Percentiles rank a stretch among this genome's conserved stretches.
Evolutionary conservation across 2,888 invertebrate species (phyloP).

Genomic region (Apodemia mormo): DNA sequence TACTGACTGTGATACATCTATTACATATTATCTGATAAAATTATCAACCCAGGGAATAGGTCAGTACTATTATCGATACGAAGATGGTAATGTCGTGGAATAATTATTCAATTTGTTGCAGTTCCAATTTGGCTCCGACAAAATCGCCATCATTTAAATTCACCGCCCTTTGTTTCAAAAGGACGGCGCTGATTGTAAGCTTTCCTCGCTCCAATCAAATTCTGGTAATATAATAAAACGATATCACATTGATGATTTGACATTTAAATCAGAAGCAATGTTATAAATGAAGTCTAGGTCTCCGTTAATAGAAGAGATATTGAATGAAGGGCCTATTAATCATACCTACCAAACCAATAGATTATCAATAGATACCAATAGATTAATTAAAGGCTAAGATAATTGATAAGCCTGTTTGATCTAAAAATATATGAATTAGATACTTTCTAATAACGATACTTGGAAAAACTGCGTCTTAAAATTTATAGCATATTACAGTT

Average conservation of each 20-base stretch:
- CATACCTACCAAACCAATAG: not conserved
- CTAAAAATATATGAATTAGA: too few relatives aligned
- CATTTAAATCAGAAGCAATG: not conserved
- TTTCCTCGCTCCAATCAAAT: slow-evolving; percentile 41
- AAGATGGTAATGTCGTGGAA: slow-evolving; percentile 36
- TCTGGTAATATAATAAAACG: slow-evolving; percentile 33
- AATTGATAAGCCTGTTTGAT: too few relatives aligned
- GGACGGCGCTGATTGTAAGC: slow-evolving; percentile 48
- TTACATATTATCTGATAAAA: too few relatives aligned
- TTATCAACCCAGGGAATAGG: not conserved
- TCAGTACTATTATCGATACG: slow-evolving; percentile 18
- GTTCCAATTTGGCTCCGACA: slow-evolving; percentile 47
- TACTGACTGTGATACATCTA: too few relatives aligned
- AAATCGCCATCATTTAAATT: slow-evolving; percentile 59
- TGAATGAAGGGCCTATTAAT: not conserved
- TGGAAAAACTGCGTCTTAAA: too few relatives aligned
- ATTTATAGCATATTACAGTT: too few relatives aligned
- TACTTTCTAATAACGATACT: too few relatives aligned
- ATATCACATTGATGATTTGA: slow-evolving; percentile 8
- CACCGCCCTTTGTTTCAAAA: slow-evolving; percentile 48
- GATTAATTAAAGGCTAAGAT: not conserved
- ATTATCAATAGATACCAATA: too few relatives aligned
- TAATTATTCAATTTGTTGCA: slow-evolving; percentile 75
- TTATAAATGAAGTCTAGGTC: slow-evolving; percentile 1
- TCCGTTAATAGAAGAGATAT: not conserved